These are phyloP conservation scores for Agapetus fuscipes DNA, from an alignment of 2,888 invertebrate species.

Conservation along the genomic window DNA sequence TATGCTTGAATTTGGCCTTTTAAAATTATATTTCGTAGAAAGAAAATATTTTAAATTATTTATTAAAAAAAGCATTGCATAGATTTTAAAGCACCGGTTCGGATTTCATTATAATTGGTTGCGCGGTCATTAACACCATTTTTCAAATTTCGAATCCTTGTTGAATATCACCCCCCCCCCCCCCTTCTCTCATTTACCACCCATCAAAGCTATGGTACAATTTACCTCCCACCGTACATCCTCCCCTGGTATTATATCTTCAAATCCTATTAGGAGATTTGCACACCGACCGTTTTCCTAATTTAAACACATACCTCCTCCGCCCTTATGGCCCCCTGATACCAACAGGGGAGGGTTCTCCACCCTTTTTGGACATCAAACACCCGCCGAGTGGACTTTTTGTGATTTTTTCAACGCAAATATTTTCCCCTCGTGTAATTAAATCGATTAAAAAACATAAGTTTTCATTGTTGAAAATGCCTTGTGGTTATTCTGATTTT, in stretches of 20 bases:
- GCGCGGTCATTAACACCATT: slow-evolving; percentile 21
- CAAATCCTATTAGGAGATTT: slow-evolving; percentile 23
- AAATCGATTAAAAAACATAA: not conserved
- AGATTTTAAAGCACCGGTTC: slow-evolving; percentile 16
- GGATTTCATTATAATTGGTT: slow-evolving; percentile 22
- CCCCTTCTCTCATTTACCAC: too few species aligned
- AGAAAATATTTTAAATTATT: too few species aligned
- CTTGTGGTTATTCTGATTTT: not conserved
- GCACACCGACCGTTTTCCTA: slow-evolving; percentile 22
- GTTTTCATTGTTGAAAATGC: not conserved
- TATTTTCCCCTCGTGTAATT: slow-evolving; percentile 12
- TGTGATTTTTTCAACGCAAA: slow-evolving; percentile 21
- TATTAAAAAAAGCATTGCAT: too few species aligned
- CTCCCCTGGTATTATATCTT: slow-evolving; percentile 20
- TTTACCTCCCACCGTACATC: too few species aligned
- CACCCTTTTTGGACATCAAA: slow-evolving; percentile 18
- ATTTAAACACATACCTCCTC: slow-evolving; percentile 21
- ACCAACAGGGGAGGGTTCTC: slow-evolving; percentile 13
- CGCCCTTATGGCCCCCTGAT: slow-evolving; percentile 4
- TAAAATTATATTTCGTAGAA: too few species aligned
- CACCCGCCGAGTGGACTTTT: slow-evolving; percentile 19
- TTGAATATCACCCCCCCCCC: slow-evolving; percentile 17
- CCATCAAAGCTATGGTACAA: too few species aligned
- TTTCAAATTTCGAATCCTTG: slow-evolving; percentile 19
- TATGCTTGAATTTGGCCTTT: too few species aligned